A percentile compares a stretch with the other conserved stretches of the same genome.
Evolutionary conservation across 2,113 vertebrate species (phyloP).

Genomic region (Trichechus manatus): DNA sequence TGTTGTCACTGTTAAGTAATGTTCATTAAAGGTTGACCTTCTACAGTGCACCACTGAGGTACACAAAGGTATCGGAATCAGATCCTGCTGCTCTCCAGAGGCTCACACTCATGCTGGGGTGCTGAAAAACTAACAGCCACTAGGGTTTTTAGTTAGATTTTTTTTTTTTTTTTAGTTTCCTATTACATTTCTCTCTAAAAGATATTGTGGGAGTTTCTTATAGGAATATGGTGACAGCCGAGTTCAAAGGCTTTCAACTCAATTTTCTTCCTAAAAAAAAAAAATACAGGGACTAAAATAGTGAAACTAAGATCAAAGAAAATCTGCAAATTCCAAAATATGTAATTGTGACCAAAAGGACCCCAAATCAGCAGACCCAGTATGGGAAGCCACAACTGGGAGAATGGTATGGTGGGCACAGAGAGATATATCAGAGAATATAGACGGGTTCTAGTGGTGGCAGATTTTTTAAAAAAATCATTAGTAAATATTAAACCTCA

Average conservation of each 20-base stretch:
- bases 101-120: not conserved
- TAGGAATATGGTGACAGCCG: not conserved
- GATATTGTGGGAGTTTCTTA: conserved; percentile 4
- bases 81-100: not conserved
- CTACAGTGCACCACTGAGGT: no score
- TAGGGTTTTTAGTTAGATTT: not conserved
- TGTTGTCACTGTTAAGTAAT: not conserved
- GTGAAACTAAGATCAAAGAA: conserved; percentile 3
- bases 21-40: not conserved
- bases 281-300: not conserved
- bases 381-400: not conserved
- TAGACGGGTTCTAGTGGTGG: not conserved
- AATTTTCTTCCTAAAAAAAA: not conserved
- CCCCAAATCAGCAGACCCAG: not conserved
- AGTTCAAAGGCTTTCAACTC: not conserved
- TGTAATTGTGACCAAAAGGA: not conserved
- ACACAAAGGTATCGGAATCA: not conserved
- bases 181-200: conserved; percentile 4
- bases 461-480: not conserved
- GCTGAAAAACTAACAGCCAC: not conserved
- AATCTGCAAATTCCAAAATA: not conserved
- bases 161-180: not conserved
- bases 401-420: not conserved
- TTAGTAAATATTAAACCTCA: not conserved
- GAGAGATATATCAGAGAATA: not conserved